Evolutionary conservation across 2,888 invertebrate species (phyloP), one percentile per base, ranked within the genome.

Genomic region (Nymphalis urticae): DNA sequence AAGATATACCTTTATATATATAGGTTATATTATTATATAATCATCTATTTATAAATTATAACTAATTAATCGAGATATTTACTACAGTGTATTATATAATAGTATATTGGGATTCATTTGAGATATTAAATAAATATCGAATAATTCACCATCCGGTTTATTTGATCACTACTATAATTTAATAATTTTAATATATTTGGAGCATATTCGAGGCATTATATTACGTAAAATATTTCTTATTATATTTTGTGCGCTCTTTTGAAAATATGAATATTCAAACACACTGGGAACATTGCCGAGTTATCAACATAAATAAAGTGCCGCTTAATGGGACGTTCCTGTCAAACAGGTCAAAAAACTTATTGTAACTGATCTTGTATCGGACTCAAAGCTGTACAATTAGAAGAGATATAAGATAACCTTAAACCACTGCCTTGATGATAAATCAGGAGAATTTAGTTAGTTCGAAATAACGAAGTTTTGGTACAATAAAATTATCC

Each of bases 401-500:
- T 61, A 62, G 27, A 62, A 64, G 61, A 69, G 64, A 48, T 56
- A 69, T 68, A 68, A 65, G 63, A 60, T 67, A 65, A 64, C 48
- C 53, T 50, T 27, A 13, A 62, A 64, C 42, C 62, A 66, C 60
- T 56, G 50, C 21, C 58, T 19, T 54, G 67, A 67, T 58, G 58
- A 65, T 50, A 62, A 62, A 67, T 66, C 70, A 62, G 58, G 56
- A 61, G 64, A 73, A 73, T 70, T 63, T 68, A 62, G 66, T 73
- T 73, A 65, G 68, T 61, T 48, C 17, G 62, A 53, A 60, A 60
- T 73, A 69, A 70, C 69, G 58, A 68, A 73, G 71, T 72, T 73
- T 59, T 62, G 51, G 36, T 61, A 68, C 69, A 73, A 73, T 69
- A 71, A 67, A 73, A 71, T 73, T 69, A 69, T 63, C 24, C 65